A percentile compares a stretch with the other conserved stretches of the same genome.
Conservation (phyloP, 1,140 invertebrate genomes). For the Drosophila lacertosa region DNA sequence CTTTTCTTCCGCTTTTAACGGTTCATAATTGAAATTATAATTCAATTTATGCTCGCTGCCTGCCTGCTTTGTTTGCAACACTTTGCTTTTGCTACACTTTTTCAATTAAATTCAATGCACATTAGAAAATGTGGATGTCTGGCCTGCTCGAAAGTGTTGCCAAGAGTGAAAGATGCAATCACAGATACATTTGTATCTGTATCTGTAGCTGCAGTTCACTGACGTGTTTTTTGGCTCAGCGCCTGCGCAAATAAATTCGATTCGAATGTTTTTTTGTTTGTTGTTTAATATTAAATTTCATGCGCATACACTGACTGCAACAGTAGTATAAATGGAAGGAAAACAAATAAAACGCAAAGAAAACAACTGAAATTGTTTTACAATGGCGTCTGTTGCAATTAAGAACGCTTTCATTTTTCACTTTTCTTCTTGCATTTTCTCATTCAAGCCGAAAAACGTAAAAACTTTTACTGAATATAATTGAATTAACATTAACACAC, state of each 20-base stretch:
- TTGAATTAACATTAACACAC: conserved; percentile 72
- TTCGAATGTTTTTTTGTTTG: conserved; percentile 53
- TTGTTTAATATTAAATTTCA: conserved; percentile 52
- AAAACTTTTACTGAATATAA: conserved; percentile 77
- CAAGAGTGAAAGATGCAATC: conserved; percentile 60
- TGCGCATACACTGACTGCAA: conserved; percentile 34
- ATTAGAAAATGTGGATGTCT: conserved; percentile 59
- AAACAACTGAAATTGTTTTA: conserved; percentile 48
- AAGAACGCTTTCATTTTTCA: conserved; percentile 79
- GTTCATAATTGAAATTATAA: conserved; percentile 82
- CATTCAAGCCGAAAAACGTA: conserved; percentile 50
- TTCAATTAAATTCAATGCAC: conserved; percentile 71
- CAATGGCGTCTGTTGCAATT: conserved; percentile 65
- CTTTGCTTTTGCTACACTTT: conserved; percentile 67
- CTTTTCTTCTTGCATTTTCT: conserved; percentile 58
- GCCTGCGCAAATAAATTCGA: conserved; percentile 65
- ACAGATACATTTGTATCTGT: conserved; percentile 34
- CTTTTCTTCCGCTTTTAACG: conserved; percentile 80
- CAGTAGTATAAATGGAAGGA: conserved; percentile 39
- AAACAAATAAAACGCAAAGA: conserved; percentile 19
- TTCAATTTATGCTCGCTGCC: conserved; percentile 60
- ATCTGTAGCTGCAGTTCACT: conserved; percentile 26
- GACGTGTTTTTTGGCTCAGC: conserved; percentile 54
- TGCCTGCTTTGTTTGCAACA: conserved; percentile 47
- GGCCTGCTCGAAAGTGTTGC: conserved; percentile 43